These are phyloP conservation scores for Ophiodon elongatus DNA, from an alignment of 2,113 vertebrate genomes.

Conservation along the genomic window DNA sequence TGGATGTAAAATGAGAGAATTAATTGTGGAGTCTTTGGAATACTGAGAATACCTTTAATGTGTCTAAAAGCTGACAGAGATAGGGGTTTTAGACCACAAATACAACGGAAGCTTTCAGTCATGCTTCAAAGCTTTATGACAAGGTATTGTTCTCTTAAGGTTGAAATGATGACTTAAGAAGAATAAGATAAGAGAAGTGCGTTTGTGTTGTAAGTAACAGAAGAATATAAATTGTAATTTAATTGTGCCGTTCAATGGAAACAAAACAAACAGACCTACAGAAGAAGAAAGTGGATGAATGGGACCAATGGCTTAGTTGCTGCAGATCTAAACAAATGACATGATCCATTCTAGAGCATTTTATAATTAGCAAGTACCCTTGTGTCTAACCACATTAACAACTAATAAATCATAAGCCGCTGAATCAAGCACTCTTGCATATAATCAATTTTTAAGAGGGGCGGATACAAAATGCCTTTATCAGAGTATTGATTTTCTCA, in stretches of 20 bases:
- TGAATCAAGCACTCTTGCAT: constrained; percentile 59
- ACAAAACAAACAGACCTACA: background rate
- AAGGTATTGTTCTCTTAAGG: background rate
- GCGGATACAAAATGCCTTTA: constrained; percentile 67
- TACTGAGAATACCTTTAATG: background rate
- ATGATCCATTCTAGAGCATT: constrained; percentile 14
- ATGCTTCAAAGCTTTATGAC: constrained; percentile 12
- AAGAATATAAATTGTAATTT: background rate
- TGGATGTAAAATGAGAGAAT: constrained; percentile 17
- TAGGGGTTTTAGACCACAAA: background rate
- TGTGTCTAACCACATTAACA: constrained; percentile 51
- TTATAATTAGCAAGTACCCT: constrained; percentile 35
- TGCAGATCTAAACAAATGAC: constrained; percentile 15
- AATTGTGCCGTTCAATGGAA: background rate
- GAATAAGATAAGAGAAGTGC: background rate
- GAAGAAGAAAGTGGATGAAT: background rate
- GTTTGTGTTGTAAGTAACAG: background rate
- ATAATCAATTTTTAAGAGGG: constrained; percentile 70
- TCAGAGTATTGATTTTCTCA: constrained; percentile 67
- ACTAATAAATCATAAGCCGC: constrained; percentile 74
- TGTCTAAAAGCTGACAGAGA: background rate
- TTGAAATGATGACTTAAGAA: constrained; percentile 4
- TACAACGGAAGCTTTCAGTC: constrained; percentile 1
- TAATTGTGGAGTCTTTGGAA: constrained; percentile 25
- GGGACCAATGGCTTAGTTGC: background rate